Evolutionary conservation across 1,140 invertebrate genomes (phyloP).

Genomic region (Hycleus phaleratus): DNA sequence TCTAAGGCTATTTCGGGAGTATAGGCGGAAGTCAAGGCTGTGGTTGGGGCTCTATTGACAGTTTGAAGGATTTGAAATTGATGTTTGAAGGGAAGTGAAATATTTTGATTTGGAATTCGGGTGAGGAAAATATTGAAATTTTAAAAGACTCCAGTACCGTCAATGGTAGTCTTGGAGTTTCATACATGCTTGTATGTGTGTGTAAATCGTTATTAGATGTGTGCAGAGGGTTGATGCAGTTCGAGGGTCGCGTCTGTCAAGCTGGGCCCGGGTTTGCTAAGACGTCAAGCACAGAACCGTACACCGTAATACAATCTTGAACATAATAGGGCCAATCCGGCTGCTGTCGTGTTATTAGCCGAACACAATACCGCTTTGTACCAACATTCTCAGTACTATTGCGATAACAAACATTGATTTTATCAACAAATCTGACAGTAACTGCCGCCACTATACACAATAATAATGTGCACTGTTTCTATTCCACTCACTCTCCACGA

Average conservation of each 20-base stretch:
- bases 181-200: background rate
- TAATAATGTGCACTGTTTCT: too few relatives aligned
- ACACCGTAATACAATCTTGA: slow-evolving; percentile 32
- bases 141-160: too few relatives aligned
- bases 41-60: too few relatives aligned
- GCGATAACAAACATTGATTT: slow-evolving; percentile 32
- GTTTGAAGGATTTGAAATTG: too few relatives aligned
- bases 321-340: slow-evolving; percentile 34
- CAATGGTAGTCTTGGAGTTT: too few relatives aligned
- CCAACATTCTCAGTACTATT: slow-evolving; percentile 12
- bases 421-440: slow-evolving; percentile 25
- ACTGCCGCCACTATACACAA: background rate
- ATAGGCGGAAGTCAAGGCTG: too few relatives aligned
- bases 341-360: slow-evolving; percentile 31
- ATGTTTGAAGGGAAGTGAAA: too few relatives aligned
- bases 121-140: too few relatives aligned
- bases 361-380: slow-evolving; percentile 27
- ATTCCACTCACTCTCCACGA: too few relatives aligned
- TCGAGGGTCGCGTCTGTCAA: slow-evolving; percentile 19
- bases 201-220: background rate
- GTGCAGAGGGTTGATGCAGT: slow-evolving; percentile 3
- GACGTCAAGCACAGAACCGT: slow-evolving; percentile 32
- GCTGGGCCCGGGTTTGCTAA: slow-evolving; percentile 26
- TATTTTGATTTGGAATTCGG: too few relatives aligned
- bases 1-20: too few relatives aligned